Evolutionary conservation across 2,113 vertebrate genomes (phyloP), one percentile per base, ranked within the genome.

Genomic region (Myanophis thanlyinensis): DNA sequence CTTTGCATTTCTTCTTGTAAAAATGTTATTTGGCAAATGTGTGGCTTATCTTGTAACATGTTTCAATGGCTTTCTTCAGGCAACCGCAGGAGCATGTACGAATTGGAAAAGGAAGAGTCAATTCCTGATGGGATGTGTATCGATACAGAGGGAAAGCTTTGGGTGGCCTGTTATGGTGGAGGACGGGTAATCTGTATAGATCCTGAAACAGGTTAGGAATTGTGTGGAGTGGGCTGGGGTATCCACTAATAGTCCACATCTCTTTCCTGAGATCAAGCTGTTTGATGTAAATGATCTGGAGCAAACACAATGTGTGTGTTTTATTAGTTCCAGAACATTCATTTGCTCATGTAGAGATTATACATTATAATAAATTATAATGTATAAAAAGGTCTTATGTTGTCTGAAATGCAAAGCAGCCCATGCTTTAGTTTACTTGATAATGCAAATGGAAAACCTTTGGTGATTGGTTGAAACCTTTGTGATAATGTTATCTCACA

Each of bases 51-150:
- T 90, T 93, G 22, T 90, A 10, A 90, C 52, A 56, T 0, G 0
- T 47, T 5, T 89, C 52, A 88, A 0, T 80, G 93, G 40, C 90
- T 30, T 46, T 91, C 91, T 92, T 46, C 88, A 98, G 98, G 93
- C 94, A 98, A 98, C 95, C 98, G 98, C 91, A 97, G 97, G 95
- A 96, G 91, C 80, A 51, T 98, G 89, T 98, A 98, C 95, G 97
- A 95, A 92, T 53, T 98, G 87, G 97, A 98, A 93, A 96, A 98
- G 91, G 98, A 98, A 88, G 99, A 99, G 62, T 98, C 97, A 46
- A 97, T 99, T 93, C 99, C 99, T 87, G 99, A 99, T 85, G 99
- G 99, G 49, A 98, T 99, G 98, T 98, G 98, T 25, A 97, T 99
- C 15, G 99, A 99, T 90, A 89, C 87, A 5, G 98, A 98, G 49